Base-by-base conservation (phyloP, 2,888 invertebrate genomes). In the Scaptomyza polygonia region DNA sequence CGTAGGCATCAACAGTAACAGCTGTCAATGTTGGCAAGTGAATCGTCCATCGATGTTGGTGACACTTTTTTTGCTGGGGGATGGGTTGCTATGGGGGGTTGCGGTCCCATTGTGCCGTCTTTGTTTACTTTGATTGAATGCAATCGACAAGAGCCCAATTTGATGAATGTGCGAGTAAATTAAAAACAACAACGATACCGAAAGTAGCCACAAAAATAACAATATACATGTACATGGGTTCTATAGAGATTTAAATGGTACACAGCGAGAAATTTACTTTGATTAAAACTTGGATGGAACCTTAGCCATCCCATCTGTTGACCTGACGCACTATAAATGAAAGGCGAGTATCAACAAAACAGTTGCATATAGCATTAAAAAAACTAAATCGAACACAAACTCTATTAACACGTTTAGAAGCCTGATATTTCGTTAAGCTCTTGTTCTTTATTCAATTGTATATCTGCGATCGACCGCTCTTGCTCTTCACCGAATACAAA, bases 321-420 rank as follows among this genome's bases (percentile, higher is more conserved):
- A 9, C 36, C 30, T 44, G 14, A 36, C 57, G 40, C 34, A 63
- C 67, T 75, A 72, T 77, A 75, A 75, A 77, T 82, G 78, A 83
- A 83, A 69, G 48, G 59, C 68, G 86, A 79, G 83, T 83, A 83
- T 70, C 72, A 76, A 77, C 86, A 82, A 72, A 64, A 53, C 49
- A 53, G 52, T 43, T 32, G 32, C 21, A 18, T 9, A 32, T 9
- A n/a, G n/a, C 32, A 48, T 21, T 21, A 66, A 72, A 77, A 77
- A 77, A 54, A 53, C 21, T 47, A 47, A n/a, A n/a, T n/a, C n/a
- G n/a, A n/a, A n/a, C n/a, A n/a, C n/a, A n/a, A n/a, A n/a, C n/a
- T n/a, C n/a, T n/a, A n/a, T n/a, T n/a, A n/a, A n/a, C n/a, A n/a
- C n/a, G n/a, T n/a, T n/a, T n/a, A n/a, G n/a, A n/a, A n/a, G n/a